Percentiles rank a stretch among this genome's conserved stretches.
Conservation (phyloP, 2,888 invertebrate genomes). For the Nomada flava region DNA sequence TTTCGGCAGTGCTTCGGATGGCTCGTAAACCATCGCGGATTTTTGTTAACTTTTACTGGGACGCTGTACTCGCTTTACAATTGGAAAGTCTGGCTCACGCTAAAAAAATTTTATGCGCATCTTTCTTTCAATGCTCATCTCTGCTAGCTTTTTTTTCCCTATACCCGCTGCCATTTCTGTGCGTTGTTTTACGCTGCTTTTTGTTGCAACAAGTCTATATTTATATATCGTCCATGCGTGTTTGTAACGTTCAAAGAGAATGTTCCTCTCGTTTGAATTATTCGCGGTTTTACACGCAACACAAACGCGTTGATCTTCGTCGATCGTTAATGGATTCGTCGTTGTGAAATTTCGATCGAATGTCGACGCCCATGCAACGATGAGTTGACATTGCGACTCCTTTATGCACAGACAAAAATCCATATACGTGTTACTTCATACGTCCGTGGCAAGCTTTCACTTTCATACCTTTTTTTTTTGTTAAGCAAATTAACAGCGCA, state of each 20-base stretch:
- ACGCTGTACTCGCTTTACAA: background rate
- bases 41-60: background rate
- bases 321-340: background rate
- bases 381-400: conserved; percentile 12
- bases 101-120: background rate
- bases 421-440: conserved; percentile 55
- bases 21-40: background rate
- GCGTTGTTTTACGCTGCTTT: background rate
- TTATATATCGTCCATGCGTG: too few relatives aligned
- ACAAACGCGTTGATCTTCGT: background rate
- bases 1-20: background rate
- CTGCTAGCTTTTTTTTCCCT: too few relatives aligned
- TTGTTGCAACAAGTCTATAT: too few relatives aligned
- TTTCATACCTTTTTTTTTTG: conserved; percentile 19
- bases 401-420: conserved; percentile 48
- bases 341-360: background rate
- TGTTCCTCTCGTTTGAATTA: too few relatives aligned
- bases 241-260: background rate
- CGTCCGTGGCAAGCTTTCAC: conserved; percentile 52
- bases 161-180: background rate
- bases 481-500: conserved; percentile 6
- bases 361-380: background rate
- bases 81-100: background rate
- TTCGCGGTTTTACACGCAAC: background rate
- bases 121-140: background rate